Percentiles rank a stretch among this genome's conserved stretches.
These are phyloP conservation scores for Parazoanthus darwini DNA, from an alignment of 92 coral and sea anemone species.

Conservation along the genomic window DNA sequence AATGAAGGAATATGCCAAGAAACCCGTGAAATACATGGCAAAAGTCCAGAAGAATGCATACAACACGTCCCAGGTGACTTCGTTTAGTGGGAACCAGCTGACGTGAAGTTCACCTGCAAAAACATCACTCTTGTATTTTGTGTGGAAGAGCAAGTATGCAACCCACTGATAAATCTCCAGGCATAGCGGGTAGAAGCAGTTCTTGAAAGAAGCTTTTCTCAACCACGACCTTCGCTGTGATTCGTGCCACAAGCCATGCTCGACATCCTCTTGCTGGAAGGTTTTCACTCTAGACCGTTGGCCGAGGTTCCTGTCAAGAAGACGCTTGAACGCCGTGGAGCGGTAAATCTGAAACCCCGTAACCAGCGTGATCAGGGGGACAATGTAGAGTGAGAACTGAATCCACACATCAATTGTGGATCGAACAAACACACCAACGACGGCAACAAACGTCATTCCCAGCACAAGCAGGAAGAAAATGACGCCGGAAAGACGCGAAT, in stretches of 20 bases:
- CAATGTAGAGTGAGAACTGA: constrained; percentile 87
- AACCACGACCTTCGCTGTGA: constrained; percentile 71
- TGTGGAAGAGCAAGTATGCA: constrained; percentile 68
- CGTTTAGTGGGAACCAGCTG: constrained; percentile 49
- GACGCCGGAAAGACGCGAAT: constrained; percentile 49
- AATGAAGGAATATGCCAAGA: constrained; percentile 81
- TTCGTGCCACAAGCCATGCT: constrained; percentile 68
- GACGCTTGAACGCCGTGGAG: constrained; percentile 64
- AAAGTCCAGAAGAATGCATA: constrained; percentile 79
- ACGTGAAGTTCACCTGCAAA: constrained; percentile 63
- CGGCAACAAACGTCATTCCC: constrained; percentile 73
- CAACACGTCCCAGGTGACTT: constrained; percentile 62
- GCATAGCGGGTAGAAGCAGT: constrained; percentile 80
- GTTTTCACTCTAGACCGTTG: constrained; percentile 45
- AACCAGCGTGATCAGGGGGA: constrained; percentile 76
- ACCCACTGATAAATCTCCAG: constrained; percentile 87
- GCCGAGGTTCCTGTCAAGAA: constrained; percentile 64
- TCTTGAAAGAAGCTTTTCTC: constrained; percentile 68
- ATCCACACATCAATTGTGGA: constrained; percentile 91
- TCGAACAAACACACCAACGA: constrained; percentile 86
- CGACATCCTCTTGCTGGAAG: constrained; percentile 52
- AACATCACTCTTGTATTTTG: constrained; percentile 42
- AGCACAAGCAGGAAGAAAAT: constrained; percentile 57
- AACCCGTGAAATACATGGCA: constrained; percentile 84
- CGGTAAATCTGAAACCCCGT: constrained; percentile 73